These are phyloP conservation scores for Phocoena sinus DNA, from an alignment of 2,113 vertebrate genomes.

Conservation along the genomic window DNA sequence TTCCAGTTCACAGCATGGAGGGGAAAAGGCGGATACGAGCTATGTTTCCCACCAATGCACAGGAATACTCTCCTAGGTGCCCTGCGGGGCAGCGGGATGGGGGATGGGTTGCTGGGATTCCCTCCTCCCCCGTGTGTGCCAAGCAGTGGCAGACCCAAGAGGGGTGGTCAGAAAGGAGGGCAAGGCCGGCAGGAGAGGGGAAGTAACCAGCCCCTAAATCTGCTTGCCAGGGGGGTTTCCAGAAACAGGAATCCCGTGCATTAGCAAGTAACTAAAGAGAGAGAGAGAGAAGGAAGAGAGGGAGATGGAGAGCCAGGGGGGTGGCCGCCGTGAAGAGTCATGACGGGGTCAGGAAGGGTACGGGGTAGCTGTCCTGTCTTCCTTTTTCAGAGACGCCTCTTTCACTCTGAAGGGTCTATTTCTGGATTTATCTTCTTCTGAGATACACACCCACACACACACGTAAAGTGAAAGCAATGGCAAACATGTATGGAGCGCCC, in stretches of 20 bases:
- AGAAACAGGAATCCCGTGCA: background rate
- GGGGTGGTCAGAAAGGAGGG: background rate
- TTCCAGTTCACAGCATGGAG: background rate
- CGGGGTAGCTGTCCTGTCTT: background rate
- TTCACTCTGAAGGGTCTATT: background rate
- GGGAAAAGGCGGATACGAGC: background rate
- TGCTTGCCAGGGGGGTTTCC: background rate
- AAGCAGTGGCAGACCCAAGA: background rate
- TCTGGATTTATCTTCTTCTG: background rate
- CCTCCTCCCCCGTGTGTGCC: no score
- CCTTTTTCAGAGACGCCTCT: background rate
- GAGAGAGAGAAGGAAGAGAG: no score
- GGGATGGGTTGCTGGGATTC: accelerated
- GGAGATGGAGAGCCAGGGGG: accelerated
- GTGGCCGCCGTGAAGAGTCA: no score
- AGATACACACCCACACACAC: background rate
- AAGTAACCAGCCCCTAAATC: background rate
- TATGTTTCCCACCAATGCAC: accelerated
- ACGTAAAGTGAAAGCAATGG: no score
- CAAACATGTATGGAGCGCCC: accelerated
- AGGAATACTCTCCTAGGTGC: accelerated
- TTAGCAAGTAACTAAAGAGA: background rate
- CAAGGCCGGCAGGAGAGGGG: background rate
- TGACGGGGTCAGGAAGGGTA: no score
- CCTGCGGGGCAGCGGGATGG: background rate